phyloP scores from a whole-genome alignment of 2,888 invertebrate genomes.

The Microplitis manilae region DNA sequence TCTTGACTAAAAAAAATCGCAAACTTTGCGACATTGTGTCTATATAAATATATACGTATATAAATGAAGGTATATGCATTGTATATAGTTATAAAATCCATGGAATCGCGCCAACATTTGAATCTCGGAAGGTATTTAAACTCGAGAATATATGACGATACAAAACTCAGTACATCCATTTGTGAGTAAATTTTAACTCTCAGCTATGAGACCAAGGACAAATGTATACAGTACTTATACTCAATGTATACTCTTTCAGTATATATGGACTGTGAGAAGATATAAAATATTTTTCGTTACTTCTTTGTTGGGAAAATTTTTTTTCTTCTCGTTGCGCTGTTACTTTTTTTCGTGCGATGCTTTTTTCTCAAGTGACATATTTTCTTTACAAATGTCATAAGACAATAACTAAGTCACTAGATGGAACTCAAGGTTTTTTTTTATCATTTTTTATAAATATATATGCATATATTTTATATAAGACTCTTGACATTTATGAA shows the following conservation, averaged over 20 bases:
- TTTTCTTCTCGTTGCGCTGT: not conserved
- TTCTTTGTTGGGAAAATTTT: not conserved
- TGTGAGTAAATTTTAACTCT: conserved; percentile 1
- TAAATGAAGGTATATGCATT: not conserved
- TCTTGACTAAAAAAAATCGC: not conserved
- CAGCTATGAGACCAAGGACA: not conserved
- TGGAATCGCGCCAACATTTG: not conserved
- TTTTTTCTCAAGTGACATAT: not conserved
- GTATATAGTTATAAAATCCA: not conserved
- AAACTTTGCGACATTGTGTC: not conserved
- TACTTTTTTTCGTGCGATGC: not conserved
- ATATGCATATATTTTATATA: not conserved
- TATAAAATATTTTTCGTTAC: not conserved
- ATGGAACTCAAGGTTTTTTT: not conserved
- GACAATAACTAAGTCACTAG: not conserved
- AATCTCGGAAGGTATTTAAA: not conserved
- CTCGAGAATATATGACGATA: not conserved
- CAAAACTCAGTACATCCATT: not conserved
- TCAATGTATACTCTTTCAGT: not conserved
- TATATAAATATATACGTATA: not conserved
- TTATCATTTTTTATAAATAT: too few relatives aligned
- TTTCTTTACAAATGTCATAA: not conserved
- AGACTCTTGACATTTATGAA: not conserved
- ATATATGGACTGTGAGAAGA: not conserved
- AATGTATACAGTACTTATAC: not conserved